These are phyloP conservation scores for Eublepharis macularius DNA, from an alignment of 2,113 vertebrate species.

Conservation along the genomic window DNA sequence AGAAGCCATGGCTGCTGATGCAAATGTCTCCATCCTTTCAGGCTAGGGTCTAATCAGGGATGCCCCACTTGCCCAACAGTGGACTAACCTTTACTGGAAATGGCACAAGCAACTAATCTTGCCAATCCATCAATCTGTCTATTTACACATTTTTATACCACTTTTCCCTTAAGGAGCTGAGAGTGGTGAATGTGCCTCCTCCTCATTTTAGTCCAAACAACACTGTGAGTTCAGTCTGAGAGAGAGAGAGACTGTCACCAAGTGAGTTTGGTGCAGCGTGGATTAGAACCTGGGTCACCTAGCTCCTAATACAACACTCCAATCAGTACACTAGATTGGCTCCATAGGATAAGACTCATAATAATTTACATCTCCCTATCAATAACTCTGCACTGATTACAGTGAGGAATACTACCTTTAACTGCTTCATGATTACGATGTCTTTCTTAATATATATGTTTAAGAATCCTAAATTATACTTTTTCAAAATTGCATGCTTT, in stretches of 20 bases:
- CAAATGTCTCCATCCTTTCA: background rate
- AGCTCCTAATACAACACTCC: too few species aligned
- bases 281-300: too few species aligned
- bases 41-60: background rate
- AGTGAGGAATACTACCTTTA: background rate
- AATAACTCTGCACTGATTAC: background rate
- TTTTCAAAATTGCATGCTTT: background rate
- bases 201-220: too few species aligned
- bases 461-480: background rate
- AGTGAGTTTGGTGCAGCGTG: background rate
- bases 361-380: background rate
- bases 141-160: too few species aligned
- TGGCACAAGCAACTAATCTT: background rate
- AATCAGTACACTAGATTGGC: too few species aligned
- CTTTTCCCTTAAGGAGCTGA: too few species aligned
- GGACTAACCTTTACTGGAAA: background rate
- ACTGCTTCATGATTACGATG: background rate
- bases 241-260: too few species aligned
- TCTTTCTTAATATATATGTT: too few species aligned
- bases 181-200: too few species aligned
- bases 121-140: too few species aligned
- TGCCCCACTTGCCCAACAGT: background rate
- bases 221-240: too few species aligned
- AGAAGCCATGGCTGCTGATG: background rate
- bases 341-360: background rate